These are phyloP conservation scores for Bubo bubo DNA, from an alignment of 2,113 vertebrate species.

Conservation along the genomic window DNA sequence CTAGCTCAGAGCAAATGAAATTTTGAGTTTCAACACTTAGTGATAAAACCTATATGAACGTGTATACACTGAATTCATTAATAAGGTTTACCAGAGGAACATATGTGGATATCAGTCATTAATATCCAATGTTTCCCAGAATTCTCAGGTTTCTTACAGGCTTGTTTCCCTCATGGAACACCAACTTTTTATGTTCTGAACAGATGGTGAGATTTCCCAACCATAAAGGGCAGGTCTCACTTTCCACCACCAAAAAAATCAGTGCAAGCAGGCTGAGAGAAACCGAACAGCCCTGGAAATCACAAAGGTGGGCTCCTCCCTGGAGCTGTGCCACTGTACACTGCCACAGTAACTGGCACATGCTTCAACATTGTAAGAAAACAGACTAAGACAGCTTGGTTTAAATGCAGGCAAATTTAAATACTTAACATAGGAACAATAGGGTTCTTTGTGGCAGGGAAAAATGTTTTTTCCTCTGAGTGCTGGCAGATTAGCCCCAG, in stretches of 20 bases:
- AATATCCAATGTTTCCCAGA: not conserved
- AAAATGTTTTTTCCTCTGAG: not conserved
- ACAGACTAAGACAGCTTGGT: not conserved
- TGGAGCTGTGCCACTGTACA: not conserved
- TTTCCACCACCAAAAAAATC: not conserved
- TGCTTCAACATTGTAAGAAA: not conserved
- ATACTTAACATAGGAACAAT: conserved; percentile 32
- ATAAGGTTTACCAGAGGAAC: not conserved
- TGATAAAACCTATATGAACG: not conserved
- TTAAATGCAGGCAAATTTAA: conserved; percentile 28
- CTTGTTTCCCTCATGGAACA: not conserved
- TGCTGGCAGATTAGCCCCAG: not conserved
- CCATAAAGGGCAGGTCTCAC: not conserved
- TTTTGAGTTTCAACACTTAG: not conserved
- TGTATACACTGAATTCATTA: not conserved
- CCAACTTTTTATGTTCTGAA: not conserved
- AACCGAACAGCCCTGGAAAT: not conserved
- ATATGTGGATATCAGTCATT: not conserved
- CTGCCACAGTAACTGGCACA: not conserved
- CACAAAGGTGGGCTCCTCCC: not conserved
- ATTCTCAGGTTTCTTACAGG: not conserved
- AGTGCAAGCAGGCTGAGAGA: not conserved
- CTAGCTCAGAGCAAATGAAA: not conserved
- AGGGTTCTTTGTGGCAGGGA: conserved; percentile 18
- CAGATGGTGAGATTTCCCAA: not conserved